Base-by-base conservation (phyloP, 2,888 invertebrate species). In the Alcis repandata region DNA sequence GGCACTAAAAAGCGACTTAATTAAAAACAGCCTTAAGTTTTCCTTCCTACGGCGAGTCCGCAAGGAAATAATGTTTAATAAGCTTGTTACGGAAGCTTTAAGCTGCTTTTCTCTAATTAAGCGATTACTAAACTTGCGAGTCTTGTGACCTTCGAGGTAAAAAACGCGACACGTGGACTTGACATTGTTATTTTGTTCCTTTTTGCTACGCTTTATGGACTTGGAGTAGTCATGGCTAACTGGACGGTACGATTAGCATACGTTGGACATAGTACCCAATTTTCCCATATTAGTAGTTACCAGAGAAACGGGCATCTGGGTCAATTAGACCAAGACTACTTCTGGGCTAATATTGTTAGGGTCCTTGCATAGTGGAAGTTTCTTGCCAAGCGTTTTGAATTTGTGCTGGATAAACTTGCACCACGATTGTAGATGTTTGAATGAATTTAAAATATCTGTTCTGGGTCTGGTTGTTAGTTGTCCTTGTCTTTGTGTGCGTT, bases 51-150 rank as follows among this genome's bases (percentile, higher is more conserved):
- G 52, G 63, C 57, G 59, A 51, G 63, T 62, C 66, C 58, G 65
- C 62, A 62, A 68, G 65, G 61, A 63, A 69, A 72, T 69, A 59
- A 64, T 59, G 41, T 59, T 59, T 63, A 63, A 67, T 65, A 64
- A 58, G 63, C 63, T 64, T 63, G 59, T 46, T 70, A 63, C 38
- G 53, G 62, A 61, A 66, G 62, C 60, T 52, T 38, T 32, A 56
- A 56, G 56, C 56, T 56, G 36, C 63, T 71, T 61, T 66, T 45
- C 58, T 54, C 69, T 68, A 69, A 69, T 72, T 69, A 72, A 59
- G 58, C 57, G 63, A 63, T 71, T 68, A 63, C 40, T 27, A 27
- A 27, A 27, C 27, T 27, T 27, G 27, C 6, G 27, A 27, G 27
- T 27, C 27, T 52, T 52, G 48, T 65, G 61, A 67, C 69, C 68